A percentile compares a stretch with the other conserved stretches of the same genome.
phyloP scores from a whole-genome alignment of 2,797 vertebrate species.

The Girardinus metallicus region DNA sequence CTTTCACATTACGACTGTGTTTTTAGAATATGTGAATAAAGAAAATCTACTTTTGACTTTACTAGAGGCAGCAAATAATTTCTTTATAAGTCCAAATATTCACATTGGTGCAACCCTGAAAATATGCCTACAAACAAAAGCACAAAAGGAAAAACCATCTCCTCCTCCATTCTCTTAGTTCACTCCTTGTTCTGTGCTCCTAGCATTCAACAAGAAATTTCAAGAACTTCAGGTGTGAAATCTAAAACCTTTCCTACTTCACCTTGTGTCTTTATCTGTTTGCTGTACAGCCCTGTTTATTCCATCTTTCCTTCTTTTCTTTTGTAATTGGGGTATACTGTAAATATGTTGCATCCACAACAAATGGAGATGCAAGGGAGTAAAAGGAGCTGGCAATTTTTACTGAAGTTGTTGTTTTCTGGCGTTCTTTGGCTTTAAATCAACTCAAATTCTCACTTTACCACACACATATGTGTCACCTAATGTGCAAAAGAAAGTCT shows the following conservation, averaged over 20 bases:
- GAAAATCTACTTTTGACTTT: neutral
- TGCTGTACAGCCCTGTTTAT: neutral
- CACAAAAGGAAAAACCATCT: neutral
- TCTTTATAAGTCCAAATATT: neutral
- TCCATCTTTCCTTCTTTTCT: neutral
- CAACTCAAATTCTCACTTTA: neutral
- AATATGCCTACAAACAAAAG: neutral
- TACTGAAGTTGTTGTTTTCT: neutral
- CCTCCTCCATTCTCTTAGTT: neutral
- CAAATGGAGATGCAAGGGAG: neutral
- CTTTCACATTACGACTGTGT: neutral
- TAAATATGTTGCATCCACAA: neutral
- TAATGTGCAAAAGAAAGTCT: conserved; percentile 1
- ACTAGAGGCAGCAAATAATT: neutral
- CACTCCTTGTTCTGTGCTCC: neutral
- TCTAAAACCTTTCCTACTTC: neutral
- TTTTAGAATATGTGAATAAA: neutral
- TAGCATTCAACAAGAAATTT: neutral
- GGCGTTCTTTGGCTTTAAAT: neutral
- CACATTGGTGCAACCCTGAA: neutral
- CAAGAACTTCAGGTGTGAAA: neutral
- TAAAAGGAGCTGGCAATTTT: neutral
- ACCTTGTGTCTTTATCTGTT: neutral
- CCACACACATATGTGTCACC: neutral
- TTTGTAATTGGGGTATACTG: neutral